phyloP scores from a whole-genome alignment of 1,140 invertebrate species.

The Pinna nobilis region DNA sequence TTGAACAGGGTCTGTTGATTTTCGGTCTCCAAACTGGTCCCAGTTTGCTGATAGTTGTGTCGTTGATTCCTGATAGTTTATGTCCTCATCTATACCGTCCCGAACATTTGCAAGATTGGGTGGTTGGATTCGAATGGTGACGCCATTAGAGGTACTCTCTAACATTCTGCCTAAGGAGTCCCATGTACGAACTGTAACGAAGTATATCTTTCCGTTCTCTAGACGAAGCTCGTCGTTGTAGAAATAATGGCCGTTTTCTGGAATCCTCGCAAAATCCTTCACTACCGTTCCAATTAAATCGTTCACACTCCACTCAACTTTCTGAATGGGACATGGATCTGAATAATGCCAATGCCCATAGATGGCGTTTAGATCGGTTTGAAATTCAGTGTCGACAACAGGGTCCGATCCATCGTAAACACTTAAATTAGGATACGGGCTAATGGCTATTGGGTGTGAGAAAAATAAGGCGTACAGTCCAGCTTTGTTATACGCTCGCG shows the following conservation, averaged over 20 bases:
- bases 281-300: constrained; percentile 34
- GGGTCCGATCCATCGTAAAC: constrained; percentile 47
- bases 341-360: constrained; percentile 47
- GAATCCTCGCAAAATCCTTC: constrained; percentile 21
- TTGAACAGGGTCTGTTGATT: constrained; percentile 41
- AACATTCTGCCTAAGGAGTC: constrained; percentile 51
- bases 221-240: constrained; percentile 45
- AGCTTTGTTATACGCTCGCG: constrained; percentile 42
- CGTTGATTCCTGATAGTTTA: constrained; percentile 45
- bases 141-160: constrained; percentile 42
- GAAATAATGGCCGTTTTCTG: constrained; percentile 17
- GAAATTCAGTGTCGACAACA: constrained; percentile 35
- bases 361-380: constrained; percentile 40
- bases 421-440: constrained; percentile 28
- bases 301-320: constrained; percentile 41
- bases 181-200: constrained; percentile 30
- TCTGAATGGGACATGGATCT: constrained; percentile 38
- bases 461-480: constrained; percentile 39
- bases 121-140: constrained; percentile 45
- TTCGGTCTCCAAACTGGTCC: constrained; percentile 43
- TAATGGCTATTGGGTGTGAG: constrained; percentile 43
- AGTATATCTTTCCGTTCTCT: constrained; percentile 46
- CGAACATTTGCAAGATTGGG: constrained; percentile 42
- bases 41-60: constrained; percentile 46
- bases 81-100: constrained; percentile 46